Evolutionary conservation across 2,888 invertebrate species (phyloP).

Genomic region (Trachelus stipa): DNA sequence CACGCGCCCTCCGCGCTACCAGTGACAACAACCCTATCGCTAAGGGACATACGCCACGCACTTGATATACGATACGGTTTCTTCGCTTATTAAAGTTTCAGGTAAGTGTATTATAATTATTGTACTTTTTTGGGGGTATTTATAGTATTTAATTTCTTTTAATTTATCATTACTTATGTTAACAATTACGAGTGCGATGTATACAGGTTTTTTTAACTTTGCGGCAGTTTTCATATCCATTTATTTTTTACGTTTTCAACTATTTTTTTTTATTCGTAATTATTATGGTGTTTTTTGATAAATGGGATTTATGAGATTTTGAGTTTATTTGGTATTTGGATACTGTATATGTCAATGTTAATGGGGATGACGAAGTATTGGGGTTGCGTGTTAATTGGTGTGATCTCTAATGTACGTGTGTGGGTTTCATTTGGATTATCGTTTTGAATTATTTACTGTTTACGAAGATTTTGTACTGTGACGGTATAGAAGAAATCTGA

Average conservation of each 20-base stretch:
- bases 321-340: neutral
- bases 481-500: neutral
- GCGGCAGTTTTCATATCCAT: neutral
- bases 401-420: neutral
- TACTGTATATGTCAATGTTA: neutral
- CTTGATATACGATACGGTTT: neutral
- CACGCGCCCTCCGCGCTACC: constrained; percentile 32
- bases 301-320: neutral
- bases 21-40: constrained; percentile 25
- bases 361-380: neutral
- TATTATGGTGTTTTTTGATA: neutral
- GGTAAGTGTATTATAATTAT: neutral
- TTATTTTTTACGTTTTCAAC: neutral
- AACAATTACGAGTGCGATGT: neutral
- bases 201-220: neutral
- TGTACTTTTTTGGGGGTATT: rapidly evolving
- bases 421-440: neutral
- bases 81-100: neutral
- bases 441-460: neutral
- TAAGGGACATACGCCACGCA: neutral
- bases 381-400: neutral
- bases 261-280: neutral
- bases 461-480: neutral
- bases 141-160: neutral
- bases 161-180: neutral